Evolutionary conservation across 2,797 vertebrate genomes (phyloP).

Genomic region (Sternotherus odoratus): DNA sequence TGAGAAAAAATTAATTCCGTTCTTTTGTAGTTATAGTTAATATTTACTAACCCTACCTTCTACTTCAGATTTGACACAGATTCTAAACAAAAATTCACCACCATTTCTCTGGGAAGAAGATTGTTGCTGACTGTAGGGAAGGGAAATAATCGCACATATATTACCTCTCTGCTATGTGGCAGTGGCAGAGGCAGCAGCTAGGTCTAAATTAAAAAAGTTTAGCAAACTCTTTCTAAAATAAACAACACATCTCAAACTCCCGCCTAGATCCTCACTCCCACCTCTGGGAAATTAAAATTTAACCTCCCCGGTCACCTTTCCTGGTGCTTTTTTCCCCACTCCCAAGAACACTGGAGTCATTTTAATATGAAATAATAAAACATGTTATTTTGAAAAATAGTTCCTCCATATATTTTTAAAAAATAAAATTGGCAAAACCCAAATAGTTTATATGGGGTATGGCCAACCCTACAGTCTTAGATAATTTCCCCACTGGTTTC

Average conservation of each 20-base stretch:
- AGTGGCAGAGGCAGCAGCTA: slow-evolving; percentile 1
- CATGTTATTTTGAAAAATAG: background rate
- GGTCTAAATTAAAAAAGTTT: background rate
- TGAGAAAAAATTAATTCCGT: slow-evolving; percentile 24
- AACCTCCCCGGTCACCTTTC: background rate
- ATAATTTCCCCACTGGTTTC: background rate
- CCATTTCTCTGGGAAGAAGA: slow-evolving; percentile 30
- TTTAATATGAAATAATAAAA: background rate
- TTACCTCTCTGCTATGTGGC: background rate
- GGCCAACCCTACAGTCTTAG: background rate
- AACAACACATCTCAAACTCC: background rate
- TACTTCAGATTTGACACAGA: slow-evolving; percentile 38
- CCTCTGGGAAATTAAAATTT: slow-evolving; percentile 1
- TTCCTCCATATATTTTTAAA: background rate
- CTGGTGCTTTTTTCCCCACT: background rate
- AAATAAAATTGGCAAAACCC: background rate
- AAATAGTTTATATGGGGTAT: background rate
- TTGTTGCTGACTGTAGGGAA: background rate
- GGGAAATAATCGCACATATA: background rate
- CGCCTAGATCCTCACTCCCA: background rate
- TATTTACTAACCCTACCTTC: slow-evolving; percentile 26
- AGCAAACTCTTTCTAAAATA: background rate
- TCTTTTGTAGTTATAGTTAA: slow-evolving; percentile 32
- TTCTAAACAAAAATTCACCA: background rate
- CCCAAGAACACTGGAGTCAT: background rate